Conservation (phyloP, 2,888 invertebrate genomes). For the Heliconius erato region DNA sequence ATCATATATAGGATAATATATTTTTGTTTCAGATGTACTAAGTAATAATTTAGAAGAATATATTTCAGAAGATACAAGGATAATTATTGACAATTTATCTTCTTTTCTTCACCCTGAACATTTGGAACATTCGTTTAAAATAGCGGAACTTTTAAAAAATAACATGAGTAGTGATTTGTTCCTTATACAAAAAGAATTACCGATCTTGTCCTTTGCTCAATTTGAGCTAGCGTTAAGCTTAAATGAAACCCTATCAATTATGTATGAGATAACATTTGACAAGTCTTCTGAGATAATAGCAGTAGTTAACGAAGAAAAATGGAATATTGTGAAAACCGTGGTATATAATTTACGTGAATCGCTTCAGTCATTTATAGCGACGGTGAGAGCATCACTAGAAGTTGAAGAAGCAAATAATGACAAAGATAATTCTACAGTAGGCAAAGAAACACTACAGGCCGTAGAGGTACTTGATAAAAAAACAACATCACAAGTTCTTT, state of each 20-base stretch:
- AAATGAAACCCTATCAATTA: constrained; percentile 32
- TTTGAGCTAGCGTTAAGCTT: constrained; percentile 33
- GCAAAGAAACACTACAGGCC: neutral
- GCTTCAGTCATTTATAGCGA: constrained; percentile 27
- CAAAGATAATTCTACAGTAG: neutral
- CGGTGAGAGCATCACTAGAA: constrained; percentile 12
- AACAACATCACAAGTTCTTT: neutral
- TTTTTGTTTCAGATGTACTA: constrained; percentile 24
- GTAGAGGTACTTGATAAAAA: neutral
- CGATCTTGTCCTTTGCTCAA: constrained; percentile 23
- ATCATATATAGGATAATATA: neutral
- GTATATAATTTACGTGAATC: constrained; percentile 29
- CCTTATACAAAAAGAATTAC: constrained; percentile 26
- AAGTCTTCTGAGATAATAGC: constrained; percentile 10
- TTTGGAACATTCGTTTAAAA: constrained; percentile 57
- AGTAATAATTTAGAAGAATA: constrained; percentile 53
- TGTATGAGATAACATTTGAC: constrained; percentile 28
- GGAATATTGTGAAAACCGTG: constrained; percentile 19
- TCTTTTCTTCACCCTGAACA: constrained; percentile 53
- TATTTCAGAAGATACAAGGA: constrained; percentile 58
- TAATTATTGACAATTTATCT: constrained; percentile 58
- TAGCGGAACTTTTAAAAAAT: constrained; percentile 62
- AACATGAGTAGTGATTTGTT: constrained; percentile 46
- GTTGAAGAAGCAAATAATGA: neutral
- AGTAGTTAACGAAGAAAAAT: constrained; percentile 23